Evolutionary conservation across 2,113 vertebrate genomes (phyloP).

Genomic region (Amblyornis subalaris): DNA sequence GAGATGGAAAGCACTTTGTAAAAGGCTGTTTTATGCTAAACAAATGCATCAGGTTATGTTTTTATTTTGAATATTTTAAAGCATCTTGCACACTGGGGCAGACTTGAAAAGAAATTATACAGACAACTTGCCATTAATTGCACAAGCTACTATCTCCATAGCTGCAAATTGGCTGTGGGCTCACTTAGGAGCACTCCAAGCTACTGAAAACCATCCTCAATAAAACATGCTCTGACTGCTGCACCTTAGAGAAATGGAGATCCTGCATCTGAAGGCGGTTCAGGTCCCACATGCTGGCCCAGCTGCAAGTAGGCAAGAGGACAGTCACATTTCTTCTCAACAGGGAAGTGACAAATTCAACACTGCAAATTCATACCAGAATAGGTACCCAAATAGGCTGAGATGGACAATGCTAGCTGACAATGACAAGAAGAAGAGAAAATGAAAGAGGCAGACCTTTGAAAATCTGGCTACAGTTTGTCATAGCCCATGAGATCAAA

Average conservation of each 20-base stretch:
- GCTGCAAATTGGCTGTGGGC: not conserved
- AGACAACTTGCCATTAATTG: not conserved
- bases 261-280: not conserved
- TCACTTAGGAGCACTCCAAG: not conserved
- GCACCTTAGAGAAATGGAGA: not conserved
- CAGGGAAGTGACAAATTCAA: not conserved
- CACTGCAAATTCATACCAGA: not conserved
- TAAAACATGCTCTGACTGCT: constrained; percentile 2
- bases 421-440: not conserved
- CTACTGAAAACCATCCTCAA: not conserved
- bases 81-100: not conserved
- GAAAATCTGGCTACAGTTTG: not conserved
- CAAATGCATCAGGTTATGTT: constrained; percentile 47
- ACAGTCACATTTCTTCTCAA: not conserved
- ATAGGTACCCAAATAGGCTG: not conserved
- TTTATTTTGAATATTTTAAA: constrained; percentile 49
- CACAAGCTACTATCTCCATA: not conserved
- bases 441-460: not conserved
- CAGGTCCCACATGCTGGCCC: accelerated
- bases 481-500: not conserved
- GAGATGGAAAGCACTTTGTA: not conserved
- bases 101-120: constrained; percentile 5
- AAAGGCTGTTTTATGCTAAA: constrained; percentile 23
- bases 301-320: not conserved
- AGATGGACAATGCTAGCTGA: not conserved